Conservation (phyloP, 92 coral and sea anemone species). For the Actinostola sp. region DNA sequence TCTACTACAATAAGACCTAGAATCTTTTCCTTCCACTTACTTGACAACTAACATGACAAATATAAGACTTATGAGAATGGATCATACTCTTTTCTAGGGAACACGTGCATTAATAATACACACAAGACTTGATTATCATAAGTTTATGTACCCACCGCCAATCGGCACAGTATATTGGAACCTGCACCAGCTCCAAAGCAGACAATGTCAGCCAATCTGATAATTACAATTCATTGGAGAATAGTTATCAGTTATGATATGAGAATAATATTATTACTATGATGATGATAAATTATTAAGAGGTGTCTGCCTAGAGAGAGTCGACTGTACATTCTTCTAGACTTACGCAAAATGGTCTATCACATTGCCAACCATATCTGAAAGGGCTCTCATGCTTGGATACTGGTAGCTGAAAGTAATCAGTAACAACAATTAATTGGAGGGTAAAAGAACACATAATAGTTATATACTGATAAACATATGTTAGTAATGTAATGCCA, state of each 20-base stretch:
- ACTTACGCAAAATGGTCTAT: slow-evolving; percentile 99
- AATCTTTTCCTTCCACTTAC: slow-evolving; percentile 85
- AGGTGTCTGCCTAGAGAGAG: too few species aligned
- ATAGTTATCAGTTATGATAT: too few species aligned
- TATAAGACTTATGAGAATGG: too few species aligned
- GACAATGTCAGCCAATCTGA: slow-evolving; percentile 73
- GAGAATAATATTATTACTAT: too few species aligned
- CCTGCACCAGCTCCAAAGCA: slow-evolving; percentile 98
- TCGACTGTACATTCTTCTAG: too few species aligned
- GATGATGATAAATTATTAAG: background rate
- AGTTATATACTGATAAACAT: background rate
- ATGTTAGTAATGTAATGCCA: too few species aligned
- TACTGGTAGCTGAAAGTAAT: slow-evolving; percentile 76
- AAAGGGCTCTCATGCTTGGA: slow-evolving; percentile 83
- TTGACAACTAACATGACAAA: slow-evolving; percentile 57
- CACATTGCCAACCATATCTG: slow-evolving; percentile 92
- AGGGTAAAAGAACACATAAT: background rate
- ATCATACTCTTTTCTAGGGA: too few species aligned
- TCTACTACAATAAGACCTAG: slow-evolving; percentile 91
- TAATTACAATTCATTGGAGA: too few species aligned
- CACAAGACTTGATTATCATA: too few species aligned
- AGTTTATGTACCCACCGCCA: slow-evolving; percentile 75
- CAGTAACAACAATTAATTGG: background rate
- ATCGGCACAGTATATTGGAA: slow-evolving; percentile 88
- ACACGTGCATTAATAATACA: too few species aligned